Evolutionary conservation across 1,140 invertebrate species (phyloP).

Genomic region (Caenorhabditis tropicalis): DNA sequence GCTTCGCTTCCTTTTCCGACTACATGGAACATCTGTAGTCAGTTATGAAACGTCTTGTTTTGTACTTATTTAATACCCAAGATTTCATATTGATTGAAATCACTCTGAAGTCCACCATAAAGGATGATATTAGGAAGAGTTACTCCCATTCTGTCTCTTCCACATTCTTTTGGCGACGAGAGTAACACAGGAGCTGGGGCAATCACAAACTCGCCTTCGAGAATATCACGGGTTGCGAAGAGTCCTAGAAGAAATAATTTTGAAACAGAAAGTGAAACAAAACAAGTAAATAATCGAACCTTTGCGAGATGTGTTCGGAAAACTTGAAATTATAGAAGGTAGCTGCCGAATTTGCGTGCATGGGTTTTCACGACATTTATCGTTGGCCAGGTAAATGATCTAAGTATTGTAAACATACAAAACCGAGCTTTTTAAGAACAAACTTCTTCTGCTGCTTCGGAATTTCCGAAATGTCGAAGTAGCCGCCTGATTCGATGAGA

Average conservation of each 20-base stretch:
- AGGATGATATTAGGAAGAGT: background rate
- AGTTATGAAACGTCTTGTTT: background rate
- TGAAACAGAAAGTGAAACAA: background rate
- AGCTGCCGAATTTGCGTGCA: background rate
- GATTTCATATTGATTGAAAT: background rate
- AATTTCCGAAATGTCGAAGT: background rate
- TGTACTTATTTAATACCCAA: background rate
- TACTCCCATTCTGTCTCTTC: background rate
- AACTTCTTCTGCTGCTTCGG: background rate
- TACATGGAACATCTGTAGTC: background rate
- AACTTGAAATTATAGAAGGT: background rate
- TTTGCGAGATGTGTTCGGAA: background rate
- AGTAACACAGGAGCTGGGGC: background rate
- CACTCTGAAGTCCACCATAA: background rate
- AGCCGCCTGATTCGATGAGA: background rate
- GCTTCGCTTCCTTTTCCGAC: background rate
- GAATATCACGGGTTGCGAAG: background rate
- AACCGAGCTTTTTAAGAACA: background rate
- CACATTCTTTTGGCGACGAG: background rate
- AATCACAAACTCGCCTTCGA: background rate
- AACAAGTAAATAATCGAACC: too few relatives aligned
- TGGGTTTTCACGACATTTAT: slow-evolving; percentile 1
- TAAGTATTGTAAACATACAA: background rate
- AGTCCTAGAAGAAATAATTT: background rate
- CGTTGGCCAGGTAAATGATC: background rate